Conservation (phyloP, 2,797 vertebrate species). For the Schizopygopsis malacanthus region DNA sequence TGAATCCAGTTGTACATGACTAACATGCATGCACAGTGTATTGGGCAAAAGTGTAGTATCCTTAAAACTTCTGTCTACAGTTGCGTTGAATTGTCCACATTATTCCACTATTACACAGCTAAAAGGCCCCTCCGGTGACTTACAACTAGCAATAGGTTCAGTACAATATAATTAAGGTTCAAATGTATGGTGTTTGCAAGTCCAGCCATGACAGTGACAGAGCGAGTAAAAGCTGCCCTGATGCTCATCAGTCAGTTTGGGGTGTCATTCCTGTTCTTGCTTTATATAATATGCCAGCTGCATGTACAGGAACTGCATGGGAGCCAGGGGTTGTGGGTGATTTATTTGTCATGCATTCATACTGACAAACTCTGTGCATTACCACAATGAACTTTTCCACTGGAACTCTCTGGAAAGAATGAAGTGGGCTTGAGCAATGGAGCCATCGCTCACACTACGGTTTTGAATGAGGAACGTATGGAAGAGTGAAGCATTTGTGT, state of each 20-base stretch:
- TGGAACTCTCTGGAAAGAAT: conserved; percentile 55
- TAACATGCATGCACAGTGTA: conserved; percentile 8
- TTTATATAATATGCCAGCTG: conserved; percentile 55
- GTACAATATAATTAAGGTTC: conserved; percentile 4
- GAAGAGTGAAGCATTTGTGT: conserved; percentile 32
- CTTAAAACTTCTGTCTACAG: conserved; percentile 1
- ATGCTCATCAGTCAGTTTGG: conserved; percentile 29
- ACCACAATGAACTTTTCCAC: conserved; percentile 54
- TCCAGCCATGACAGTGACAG: conserved; percentile 1
- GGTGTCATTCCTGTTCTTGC: conserved; percentile 37
- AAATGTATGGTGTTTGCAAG: conserved; percentile 18
- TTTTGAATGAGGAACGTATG: conserved; percentile 28
- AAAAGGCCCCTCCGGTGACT: not conserved
- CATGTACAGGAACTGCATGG: conserved; percentile 51
- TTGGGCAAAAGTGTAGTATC: not conserved
- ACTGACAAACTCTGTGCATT: conserved; percentile 50
- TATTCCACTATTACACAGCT: conserved; percentile 18
- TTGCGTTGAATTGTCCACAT: conserved; percentile 9
- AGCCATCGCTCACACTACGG: conserved; percentile 50
- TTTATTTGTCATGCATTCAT: conserved; percentile 62
- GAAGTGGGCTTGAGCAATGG: conserved; percentile 43
- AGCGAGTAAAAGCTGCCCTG: conserved; percentile 6
- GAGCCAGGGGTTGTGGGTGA: conserved; percentile 37
- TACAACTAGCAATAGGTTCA: not conserved
- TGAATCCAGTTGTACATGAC: not conserved